These are phyloP conservation scores for Brachionus angularis DNA, from an alignment of 1,140 invertebrate species.

Conservation along the genomic window DNA sequence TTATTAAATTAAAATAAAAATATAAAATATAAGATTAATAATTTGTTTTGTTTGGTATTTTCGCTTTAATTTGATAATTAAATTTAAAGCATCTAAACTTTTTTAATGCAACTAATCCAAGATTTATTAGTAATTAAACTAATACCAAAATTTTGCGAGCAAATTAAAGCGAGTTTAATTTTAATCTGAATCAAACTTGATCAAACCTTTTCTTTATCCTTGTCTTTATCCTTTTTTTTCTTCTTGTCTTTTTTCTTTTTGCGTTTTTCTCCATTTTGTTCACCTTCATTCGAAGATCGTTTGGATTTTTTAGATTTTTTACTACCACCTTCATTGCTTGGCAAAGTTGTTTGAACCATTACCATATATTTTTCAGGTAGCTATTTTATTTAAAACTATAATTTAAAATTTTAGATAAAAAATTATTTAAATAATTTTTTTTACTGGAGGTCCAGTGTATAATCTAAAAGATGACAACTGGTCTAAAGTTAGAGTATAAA, in stretches of 20 bases:
- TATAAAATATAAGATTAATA: too few relatives aligned
- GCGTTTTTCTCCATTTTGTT: conserved; percentile 17
- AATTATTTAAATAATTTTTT: background rate
- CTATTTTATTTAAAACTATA: background rate
- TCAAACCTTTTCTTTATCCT: conserved; percentile 43
- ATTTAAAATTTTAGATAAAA: background rate
- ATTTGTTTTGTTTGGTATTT: too few relatives aligned
- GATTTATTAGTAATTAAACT: too few relatives aligned
- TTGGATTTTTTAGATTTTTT: conserved; percentile 41
- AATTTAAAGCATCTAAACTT: too few relatives aligned
- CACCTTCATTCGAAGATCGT: conserved; percentile 34
- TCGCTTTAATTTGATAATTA: too few relatives aligned
- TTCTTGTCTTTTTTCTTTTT: conserved; percentile 44
- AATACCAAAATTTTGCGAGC: too few relatives aligned
- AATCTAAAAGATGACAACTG: conserved; percentile 11
- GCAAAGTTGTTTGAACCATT: conserved; percentile 30
- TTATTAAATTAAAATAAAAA: too few relatives aligned
- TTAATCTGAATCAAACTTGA: too few relatives aligned
- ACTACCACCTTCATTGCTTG: conserved; percentile 24
- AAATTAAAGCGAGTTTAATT: too few relatives aligned
- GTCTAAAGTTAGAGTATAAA: background rate
- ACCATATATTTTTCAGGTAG: conserved; percentile 18
- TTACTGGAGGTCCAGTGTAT: conserved; percentile 1
- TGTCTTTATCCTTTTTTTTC: conserved; percentile 44
- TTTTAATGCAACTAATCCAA: too few relatives aligned